Conservation (phyloP, 1,140 invertebrate genomes). For the Drosophila simulans region DNA sequence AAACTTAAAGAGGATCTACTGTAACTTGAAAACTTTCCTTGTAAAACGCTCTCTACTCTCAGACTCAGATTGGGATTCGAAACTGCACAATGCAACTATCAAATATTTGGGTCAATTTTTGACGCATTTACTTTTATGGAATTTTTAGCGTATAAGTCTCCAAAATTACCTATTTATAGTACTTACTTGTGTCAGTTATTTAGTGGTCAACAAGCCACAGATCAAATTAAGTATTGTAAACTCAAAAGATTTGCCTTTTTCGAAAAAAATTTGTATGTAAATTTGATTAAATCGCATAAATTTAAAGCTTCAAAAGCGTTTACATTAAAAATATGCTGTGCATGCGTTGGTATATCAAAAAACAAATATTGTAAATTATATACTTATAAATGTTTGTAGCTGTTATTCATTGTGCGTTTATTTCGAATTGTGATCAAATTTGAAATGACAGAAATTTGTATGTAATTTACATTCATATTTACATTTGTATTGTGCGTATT, state of each 20-base stretch:
- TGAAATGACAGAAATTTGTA: conserved; percentile 57
- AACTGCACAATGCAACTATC: conserved; percentile 56
- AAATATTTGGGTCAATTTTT: conserved; percentile 82
- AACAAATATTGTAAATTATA: conserved; percentile 48
- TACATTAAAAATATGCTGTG: conserved; percentile 55
- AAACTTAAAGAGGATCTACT: conserved; percentile 11
- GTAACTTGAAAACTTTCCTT: conserved; percentile 34
- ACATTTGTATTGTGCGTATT: conserved; percentile 74
- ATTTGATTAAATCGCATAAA: conserved; percentile 75
- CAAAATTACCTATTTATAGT: conserved; percentile 49
- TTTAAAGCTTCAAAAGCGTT: conserved; percentile 70
- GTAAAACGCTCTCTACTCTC: conserved; percentile 39
- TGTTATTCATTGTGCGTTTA: conserved; percentile 64
- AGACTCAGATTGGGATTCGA: conserved; percentile 19
- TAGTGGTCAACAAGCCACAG: conserved; percentile 36
- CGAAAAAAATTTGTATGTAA: conserved; percentile 64
- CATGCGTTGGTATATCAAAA: conserved; percentile 50
- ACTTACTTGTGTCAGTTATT: conserved; percentile 52
- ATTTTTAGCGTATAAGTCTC: conserved; percentile 69
- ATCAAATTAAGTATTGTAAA: conserved; percentile 73
- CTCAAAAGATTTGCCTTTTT: conserved; percentile 74
- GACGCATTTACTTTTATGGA: conserved; percentile 80
- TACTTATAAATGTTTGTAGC: conserved; percentile 60
- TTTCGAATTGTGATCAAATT: conserved; percentile 72
- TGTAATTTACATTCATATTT: conserved; percentile 65